Evolutionary conservation across 2,888 invertebrate species (phyloP).

Genomic region (Anthrax anthrax): DNA sequence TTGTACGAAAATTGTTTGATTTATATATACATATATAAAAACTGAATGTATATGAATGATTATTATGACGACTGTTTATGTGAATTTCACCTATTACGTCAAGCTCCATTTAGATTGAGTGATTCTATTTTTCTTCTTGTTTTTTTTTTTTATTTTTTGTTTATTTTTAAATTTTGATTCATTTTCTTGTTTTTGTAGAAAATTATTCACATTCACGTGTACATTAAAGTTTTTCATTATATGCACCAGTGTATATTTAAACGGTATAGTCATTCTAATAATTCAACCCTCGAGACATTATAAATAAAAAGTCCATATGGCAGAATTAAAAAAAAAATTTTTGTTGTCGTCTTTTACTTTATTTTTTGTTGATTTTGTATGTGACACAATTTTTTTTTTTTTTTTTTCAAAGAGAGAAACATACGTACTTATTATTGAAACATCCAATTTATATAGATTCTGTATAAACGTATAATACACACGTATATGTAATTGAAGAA

Average conservation of each 20-base stretch:
- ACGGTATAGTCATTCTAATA: conserved; percentile 2
- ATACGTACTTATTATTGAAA: background rate
- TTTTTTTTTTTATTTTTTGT: too few relatives aligned
- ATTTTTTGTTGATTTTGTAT: background rate
- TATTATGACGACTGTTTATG: too few relatives aligned
- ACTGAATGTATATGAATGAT: too few relatives aligned
- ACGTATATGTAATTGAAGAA: background rate
- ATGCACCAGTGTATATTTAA: too few relatives aligned
- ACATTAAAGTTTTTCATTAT: too few relatives aligned
- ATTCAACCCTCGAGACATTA: conserved; percentile 5
- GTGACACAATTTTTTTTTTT: conserved; percentile 6
- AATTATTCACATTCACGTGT: too few relatives aligned
- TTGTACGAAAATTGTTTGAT: conserved; percentile 3
- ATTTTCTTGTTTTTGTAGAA: too few relatives aligned
- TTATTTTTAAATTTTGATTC: too few relatives aligned
- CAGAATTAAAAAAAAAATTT: conserved; percentile 29
- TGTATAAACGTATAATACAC: background rate
- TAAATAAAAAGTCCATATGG: conserved; percentile 32
- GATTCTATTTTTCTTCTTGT: conserved; percentile 1
- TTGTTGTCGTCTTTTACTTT: too few relatives aligned
- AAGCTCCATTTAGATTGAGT: conserved; percentile 8
- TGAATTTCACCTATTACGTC: background rate
- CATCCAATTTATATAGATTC: too few relatives aligned
- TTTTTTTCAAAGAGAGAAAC: background rate
- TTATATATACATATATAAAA: background rate